Evolutionary conservation across 53 echinoderm and acorn worm genomes (phyloP).

Genomic region (Arbacia lixula): DNA sequence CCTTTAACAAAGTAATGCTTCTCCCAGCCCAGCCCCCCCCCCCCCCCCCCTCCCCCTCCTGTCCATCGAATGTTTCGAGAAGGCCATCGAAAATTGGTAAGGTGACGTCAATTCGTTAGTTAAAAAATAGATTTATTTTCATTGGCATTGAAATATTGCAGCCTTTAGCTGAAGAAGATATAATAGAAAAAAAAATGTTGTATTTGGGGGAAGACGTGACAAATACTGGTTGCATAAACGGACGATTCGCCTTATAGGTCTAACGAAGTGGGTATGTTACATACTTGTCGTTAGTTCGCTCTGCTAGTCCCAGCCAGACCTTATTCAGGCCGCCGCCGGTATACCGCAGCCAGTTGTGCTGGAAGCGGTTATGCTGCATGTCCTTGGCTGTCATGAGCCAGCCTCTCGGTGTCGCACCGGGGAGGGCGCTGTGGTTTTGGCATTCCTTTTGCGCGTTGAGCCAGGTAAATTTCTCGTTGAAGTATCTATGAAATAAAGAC

Average conservation of each 20-base stretch:
- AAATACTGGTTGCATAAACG: no score
- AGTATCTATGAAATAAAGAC: slow-evolving; percentile 33
- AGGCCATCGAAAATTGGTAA: no score
- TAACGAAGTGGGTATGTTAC: background rate
- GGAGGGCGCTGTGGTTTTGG: slow-evolving; percentile 3
- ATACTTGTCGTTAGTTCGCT: slow-evolving; percentile 42
- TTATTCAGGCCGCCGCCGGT: slow-evolving; percentile 38
- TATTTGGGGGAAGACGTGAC: no score
- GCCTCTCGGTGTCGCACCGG: slow-evolving; percentile 19
- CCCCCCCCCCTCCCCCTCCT: no score
- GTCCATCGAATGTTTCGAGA: no score
- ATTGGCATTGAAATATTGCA: no score
- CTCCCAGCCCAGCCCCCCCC: no score
- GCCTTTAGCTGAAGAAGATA: no score
- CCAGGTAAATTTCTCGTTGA: slow-evolving; percentile 20
- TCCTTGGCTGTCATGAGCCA: slow-evolving; percentile 40
- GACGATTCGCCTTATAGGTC: background rate
- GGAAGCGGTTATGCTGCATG: slow-evolving; percentile 35
- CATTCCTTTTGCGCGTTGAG: slow-evolving; percentile 4
- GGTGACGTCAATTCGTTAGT: no score
- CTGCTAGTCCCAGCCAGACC: slow-evolving; percentile 47
- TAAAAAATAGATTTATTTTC: no score
- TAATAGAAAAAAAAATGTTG: no score
- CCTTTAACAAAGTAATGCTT: no score
- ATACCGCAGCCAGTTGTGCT: slow-evolving; percentile 34